Conservation (phyloP, 2,888 invertebrate species). For the Rosalia funebris region DNA sequence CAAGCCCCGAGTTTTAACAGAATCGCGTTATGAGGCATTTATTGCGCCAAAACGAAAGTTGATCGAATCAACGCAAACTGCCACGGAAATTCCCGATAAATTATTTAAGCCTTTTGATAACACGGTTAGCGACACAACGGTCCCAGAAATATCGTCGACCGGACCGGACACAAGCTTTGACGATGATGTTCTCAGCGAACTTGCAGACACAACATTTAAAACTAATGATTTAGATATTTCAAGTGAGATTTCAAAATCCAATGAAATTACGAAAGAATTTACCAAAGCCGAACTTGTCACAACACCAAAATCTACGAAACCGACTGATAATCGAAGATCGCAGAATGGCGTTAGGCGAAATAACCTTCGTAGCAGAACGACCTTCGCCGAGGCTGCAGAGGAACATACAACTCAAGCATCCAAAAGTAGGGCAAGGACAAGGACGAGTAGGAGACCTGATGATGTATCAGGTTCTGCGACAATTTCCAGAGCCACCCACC, state of each 20-base stretch:
- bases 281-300: neutral
- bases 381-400: conserved; percentile 4
- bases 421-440: conserved; percentile 41
- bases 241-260: conserved; percentile 31
- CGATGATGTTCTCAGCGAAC: conserved; percentile 31
- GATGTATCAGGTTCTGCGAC: conserved; percentile 32
- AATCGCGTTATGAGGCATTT: conserved; percentile 54
- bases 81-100: conserved; percentile 32
- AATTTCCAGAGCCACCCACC: conserved; percentile 6
- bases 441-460: conserved; percentile 37
- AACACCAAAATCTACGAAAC: conserved; percentile 5
- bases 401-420: conserved; percentile 33
- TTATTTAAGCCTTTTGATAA: conserved; percentile 18
- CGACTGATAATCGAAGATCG: conserved; percentile 7
- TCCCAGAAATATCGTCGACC: conserved; percentile 30
- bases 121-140: conserved; percentile 17
- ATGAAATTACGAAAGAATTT: conserved; percentile 10
- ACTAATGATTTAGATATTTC: conserved; percentile 31
- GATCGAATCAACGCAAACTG: conserved; percentile 3
- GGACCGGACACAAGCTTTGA: conserved; percentile 30
- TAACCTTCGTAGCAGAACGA: conserved; percentile 29
- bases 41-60: conserved; percentile 41
- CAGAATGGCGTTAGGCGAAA: conserved; percentile 27
- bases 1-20: conserved; percentile 56
- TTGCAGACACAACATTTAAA: conserved; percentile 33